These are phyloP conservation scores for Himalopsyche anomala DNA, from an alignment of 2,888 invertebrate species.

Conservation along the genomic window DNA sequence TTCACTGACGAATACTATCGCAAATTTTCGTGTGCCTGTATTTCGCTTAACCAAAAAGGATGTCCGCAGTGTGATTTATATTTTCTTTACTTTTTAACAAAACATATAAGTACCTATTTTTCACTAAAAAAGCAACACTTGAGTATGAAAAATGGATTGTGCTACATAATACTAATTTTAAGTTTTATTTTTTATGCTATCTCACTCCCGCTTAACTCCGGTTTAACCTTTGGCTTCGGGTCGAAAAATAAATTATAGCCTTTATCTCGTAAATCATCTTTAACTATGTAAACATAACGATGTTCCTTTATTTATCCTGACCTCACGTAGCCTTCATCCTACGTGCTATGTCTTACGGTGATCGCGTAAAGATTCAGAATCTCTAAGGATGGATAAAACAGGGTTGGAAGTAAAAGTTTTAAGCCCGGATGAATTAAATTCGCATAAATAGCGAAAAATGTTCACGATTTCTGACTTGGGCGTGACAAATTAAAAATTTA, in stretches of 20 bases:
- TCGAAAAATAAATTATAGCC: slow-evolving; percentile 23
- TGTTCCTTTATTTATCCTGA: slow-evolving; percentile 16
- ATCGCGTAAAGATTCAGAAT: neutral
- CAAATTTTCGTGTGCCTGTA: neutral
- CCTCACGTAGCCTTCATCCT: slow-evolving; percentile 26
- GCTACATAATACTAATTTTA: neutral
- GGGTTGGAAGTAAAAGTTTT: too few species aligned
- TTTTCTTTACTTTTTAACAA: neutral
- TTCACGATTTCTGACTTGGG: too few species aligned
- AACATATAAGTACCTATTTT: neutral
- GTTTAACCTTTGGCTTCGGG: neutral
- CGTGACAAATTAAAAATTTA: too few species aligned
- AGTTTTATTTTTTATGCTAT: neutral
- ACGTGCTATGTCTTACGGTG: slow-evolving; percentile 11
- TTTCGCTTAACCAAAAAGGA: slow-evolving; percentile 8
- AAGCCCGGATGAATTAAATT: too few species aligned
- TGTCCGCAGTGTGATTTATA: neutral
- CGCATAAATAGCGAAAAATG: too few species aligned
- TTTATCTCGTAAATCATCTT: slow-evolving; percentile 34
- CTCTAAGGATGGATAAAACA: neutral
- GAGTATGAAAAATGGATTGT: neutral
- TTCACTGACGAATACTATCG: neutral
- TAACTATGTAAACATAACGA: slow-evolving; percentile 12
- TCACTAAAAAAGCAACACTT: neutral
- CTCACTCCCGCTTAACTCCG: neutral